Evolutionary conservation across 2,113 vertebrate species (phyloP).

Genomic region (Oncorhynchus tshawytscha): DNA sequence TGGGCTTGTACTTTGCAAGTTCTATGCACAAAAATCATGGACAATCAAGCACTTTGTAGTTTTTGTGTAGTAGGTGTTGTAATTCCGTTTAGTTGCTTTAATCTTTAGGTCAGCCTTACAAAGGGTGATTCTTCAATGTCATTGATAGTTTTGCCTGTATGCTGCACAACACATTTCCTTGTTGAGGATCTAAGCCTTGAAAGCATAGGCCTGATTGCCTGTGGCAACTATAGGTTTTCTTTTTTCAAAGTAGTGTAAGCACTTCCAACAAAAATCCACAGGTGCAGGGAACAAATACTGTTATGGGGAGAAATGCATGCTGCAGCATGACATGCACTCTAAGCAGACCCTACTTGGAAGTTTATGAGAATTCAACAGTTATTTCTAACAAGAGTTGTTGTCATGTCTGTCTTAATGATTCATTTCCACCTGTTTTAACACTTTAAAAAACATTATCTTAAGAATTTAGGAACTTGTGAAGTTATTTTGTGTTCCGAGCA

Average conservation of each 20-base stretch:
- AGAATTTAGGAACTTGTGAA: neutral
- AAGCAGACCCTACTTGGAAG: too few species aligned
- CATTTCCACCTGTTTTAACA: neutral
- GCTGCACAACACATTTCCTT: neutral
- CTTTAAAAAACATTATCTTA: neutral
- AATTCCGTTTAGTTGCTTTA: too few species aligned
- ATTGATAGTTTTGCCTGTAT: neutral
- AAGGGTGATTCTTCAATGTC: neutral
- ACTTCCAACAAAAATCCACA: neutral
- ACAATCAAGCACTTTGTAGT: too few species aligned
- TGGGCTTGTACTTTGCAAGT: too few species aligned
- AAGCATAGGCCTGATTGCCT: too few species aligned
- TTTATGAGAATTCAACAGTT: too few species aligned
- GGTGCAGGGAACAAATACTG: neutral
- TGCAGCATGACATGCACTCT: neutral
- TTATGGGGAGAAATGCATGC: neutral
- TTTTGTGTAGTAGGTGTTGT: too few species aligned
- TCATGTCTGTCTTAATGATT: neutral
- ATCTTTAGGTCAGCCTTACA: neutral
- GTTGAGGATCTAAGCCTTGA: too few species aligned
- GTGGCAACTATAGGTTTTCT: too few species aligned
- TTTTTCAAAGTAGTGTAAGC: neutral
- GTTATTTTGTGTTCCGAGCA: constrained; percentile 1
- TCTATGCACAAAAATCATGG: too few species aligned
- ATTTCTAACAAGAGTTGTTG: neutral